phyloP scores from a whole-genome alignment of 2,797 vertebrate species.

The Clarias pachynema region DNA sequence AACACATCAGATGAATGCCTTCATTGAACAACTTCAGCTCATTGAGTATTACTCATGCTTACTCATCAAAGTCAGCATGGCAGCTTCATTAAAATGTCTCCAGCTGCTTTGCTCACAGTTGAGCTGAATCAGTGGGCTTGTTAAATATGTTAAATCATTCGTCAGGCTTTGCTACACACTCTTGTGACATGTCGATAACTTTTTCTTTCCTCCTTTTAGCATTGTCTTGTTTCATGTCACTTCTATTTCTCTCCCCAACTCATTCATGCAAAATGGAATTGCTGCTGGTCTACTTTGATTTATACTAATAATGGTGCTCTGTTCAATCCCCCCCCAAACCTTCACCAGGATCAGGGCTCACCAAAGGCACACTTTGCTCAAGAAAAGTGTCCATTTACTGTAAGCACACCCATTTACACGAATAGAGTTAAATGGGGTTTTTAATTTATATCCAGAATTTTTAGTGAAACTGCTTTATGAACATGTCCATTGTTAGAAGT shows the following conservation, averaged over 20 bases:
- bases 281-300: conserved; percentile 3
- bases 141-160: conserved; percentile 4
- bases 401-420: not conserved
- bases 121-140: not conserved
- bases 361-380: not conserved
- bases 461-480: no score
- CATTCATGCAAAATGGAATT: not conserved
- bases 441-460: no score
- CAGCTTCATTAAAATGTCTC: conserved; percentile 20
- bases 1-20: conserved; percentile 62
- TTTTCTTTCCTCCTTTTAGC: not conserved
- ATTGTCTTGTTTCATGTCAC: not conserved
- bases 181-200: not conserved
- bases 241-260: not conserved
- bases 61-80: conserved; percentile 7
- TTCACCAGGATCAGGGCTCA: conserved; percentile 43
- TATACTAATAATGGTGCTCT: not conserved
- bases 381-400: not conserved
- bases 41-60: conserved; percentile 26
- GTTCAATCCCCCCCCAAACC: not conserved
- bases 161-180: not conserved
- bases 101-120: conserved; percentile 18
- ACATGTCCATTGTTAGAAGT: no score
- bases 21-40: conserved; percentile 48
- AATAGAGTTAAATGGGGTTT: no score